Evolutionary conservation across 2,113 vertebrate genomes (phyloP), one percentile per base, ranked within the genome.

Genomic region (Xenus cinereus): DNA sequence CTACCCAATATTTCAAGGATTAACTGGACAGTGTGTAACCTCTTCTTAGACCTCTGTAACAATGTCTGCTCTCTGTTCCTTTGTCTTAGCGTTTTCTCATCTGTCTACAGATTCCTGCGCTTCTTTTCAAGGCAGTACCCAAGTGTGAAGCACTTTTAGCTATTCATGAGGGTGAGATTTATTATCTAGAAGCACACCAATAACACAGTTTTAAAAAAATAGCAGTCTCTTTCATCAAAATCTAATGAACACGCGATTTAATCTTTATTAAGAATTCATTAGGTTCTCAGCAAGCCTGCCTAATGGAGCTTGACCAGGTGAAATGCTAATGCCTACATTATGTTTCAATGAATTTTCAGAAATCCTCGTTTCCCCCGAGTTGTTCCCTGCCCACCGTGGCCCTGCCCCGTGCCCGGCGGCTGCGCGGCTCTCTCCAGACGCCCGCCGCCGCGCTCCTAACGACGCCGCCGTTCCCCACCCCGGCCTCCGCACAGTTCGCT

Each of bases 201-300:
- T 94, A 97, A 95, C 26, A 51, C 56, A 93, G 72, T 67, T 84
- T 83, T 88, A 89, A 94, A 94, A 97, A 89, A 71, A 84, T 72
- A 95, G 87, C 71, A 83, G 88, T 67, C 94, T 90, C 94, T 95
- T 95, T 96, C 87, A 93, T 94, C 86, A 96, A 89, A 93, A 92
- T 62, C 80, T 92, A 96, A 96, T 76, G 88, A 85, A 84, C 72
- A 51, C 17, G 41, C 16, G 48, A 94, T 94, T 93, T 87, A 92
- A 92, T 74, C 71, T 86, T 95, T 81, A 96, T 80, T 90, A 97
- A 95, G 94, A 96, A 97, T 95, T 92, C 92, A 96, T 78, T 68
- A 82, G 69, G 48, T 88, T 96, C 94, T 95, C 90, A 75, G 92
- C 91, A 97, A 89, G 95, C 84, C 67, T 90, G 51, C 84, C 90